These are phyloP conservation scores for Drosophila mimetica DNA, from an alignment of 2,888 invertebrate species.

Conservation along the genomic window DNA sequence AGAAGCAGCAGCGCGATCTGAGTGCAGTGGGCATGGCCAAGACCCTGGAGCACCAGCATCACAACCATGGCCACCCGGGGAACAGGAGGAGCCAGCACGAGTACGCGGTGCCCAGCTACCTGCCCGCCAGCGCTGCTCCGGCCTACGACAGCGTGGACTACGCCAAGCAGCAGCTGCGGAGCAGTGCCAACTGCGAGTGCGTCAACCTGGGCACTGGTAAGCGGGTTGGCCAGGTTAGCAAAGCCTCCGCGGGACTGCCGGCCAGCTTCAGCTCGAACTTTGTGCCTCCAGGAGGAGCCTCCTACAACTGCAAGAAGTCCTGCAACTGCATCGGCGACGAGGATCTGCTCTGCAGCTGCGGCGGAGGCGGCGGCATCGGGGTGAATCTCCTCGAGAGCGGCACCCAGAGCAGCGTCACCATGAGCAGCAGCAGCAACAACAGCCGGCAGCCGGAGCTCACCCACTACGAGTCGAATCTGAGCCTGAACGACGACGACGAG, in stretches of 20 bases:
- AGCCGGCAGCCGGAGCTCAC: slow-evolving; percentile 76
- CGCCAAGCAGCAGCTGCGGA: slow-evolving; percentile 68
- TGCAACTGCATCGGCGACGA: slow-evolving; percentile 77
- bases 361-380: slow-evolving; percentile 34
- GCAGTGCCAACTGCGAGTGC: slow-evolving; percentile 72
- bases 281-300: slow-evolving; percentile 66
- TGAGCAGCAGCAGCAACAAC: slow-evolving; percentile 79
- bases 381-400: slow-evolving; percentile 62
- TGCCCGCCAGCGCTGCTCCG: slow-evolving; percentile 62
- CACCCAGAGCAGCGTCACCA: slow-evolving; percentile 80
- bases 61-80: slow-evolving; percentile 62
- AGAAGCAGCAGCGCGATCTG: slow-evolving; percentile 70
- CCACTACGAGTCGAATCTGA: slow-evolving; percentile 82
- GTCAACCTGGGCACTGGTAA: slow-evolving; percentile 58
- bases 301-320: slow-evolving; percentile 82
- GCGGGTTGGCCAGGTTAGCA: slow-evolving; percentile 27
- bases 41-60: slow-evolving; percentile 81
- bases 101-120: slow-evolving; percentile 83
- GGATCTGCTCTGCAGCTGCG: slow-evolving; percentile 72
- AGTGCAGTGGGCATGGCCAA: slow-evolving; percentile 73
- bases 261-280: slow-evolving; percentile 83
- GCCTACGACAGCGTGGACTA: slow-evolving; percentile 81
- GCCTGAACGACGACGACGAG: slow-evolving; percentile 78
- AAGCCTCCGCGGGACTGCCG: slow-evolving; percentile 61
- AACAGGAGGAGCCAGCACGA: slow-evolving; percentile 83